Evolutionary conservation across 2,113 vertebrate species (phyloP), one percentile per base, ranked within the genome.

Genomic region (Opisthocomus hoazin): DNA sequence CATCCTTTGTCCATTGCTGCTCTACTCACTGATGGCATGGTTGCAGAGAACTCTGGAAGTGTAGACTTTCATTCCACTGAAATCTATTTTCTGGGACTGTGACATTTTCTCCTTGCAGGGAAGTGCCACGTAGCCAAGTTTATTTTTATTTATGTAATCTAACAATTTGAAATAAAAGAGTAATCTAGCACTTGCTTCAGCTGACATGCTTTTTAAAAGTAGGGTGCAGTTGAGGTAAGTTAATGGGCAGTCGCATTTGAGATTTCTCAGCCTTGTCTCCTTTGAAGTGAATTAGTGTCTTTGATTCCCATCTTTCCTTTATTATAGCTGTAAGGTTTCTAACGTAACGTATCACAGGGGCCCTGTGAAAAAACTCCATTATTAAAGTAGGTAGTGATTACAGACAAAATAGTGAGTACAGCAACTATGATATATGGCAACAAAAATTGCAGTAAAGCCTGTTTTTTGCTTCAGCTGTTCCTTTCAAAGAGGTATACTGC

Each of bases 101-200:
- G 93, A 78, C 90, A 84, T 88, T 90, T 94, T 92, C 58, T 75
- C 80, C 87, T 89, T 87, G 84, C 5, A 81, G 80, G 19, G 37
- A 84, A 91, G 39, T 92, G 87, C 89, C 15, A 6, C 0, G 0
- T 94, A 64, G 73, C 86, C 91, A 90, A 87, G 71, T 84, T 94
- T 94, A 78, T 91, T 95, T 95, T 95, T 92, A 80, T 86, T 69
- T 93, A 54, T 94, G 85, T 87, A 91, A 14, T 93, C 79, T 90
- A 85, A 51, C 54, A 88, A 66, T 83, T 80, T 88, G 93, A 84
- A 95, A 89, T 89, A 5, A 6, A 86, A 74, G 30, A 74, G n/a
- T 73, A 86, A n/a, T 41, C 56, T 27, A 45, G 36, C 32, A 48
- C 34, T 91, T 84, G 56, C 5, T 86, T 94, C 65, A 84, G 88